phyloP scores from a whole-genome alignment of 2,888 invertebrate species.

The Lypha dubia region DNA sequence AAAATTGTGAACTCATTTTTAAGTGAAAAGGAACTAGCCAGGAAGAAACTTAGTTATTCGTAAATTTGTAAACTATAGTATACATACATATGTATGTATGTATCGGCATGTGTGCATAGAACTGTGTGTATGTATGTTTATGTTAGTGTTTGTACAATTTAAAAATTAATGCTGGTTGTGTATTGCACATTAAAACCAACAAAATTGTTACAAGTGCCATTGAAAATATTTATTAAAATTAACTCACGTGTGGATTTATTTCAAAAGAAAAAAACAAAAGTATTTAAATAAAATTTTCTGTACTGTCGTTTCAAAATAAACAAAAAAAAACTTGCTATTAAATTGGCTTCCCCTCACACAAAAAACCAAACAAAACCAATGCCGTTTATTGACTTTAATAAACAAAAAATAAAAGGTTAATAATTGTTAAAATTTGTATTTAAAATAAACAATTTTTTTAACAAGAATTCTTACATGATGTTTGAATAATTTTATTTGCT shows the following conservation, averaged over 20 bases:
- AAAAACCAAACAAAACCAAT: conserved; percentile 38
- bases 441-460: conserved; percentile 14
- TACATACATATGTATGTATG: too few relatives aligned
- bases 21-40: neutral
- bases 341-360: neutral
- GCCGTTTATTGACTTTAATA: conserved; percentile 66
- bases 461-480: too few relatives aligned
- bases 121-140: too few relatives aligned
- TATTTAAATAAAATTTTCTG: conserved; percentile 3
- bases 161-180: neutral
- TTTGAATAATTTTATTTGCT: conserved; percentile 13
- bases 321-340: neutral
- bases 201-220: conserved; percentile 22
- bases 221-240: conserved; percentile 53
- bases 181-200: neutral
- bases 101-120: too few relatives aligned
- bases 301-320: neutral
- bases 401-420: conserved; percentile 20
- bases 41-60: neutral
- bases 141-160: neutral
- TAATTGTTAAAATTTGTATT: conserved; percentile 31
- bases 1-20: conserved; percentile 1
- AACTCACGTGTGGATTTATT: conserved; percentile 38
- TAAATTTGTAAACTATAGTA: neutral
- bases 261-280: conserved; percentile 8